These are phyloP conservation scores for Epizoanthus stellaris DNA, from an alignment of 92 coral and sea anemone genomes.

Conservation along the genomic window DNA sequence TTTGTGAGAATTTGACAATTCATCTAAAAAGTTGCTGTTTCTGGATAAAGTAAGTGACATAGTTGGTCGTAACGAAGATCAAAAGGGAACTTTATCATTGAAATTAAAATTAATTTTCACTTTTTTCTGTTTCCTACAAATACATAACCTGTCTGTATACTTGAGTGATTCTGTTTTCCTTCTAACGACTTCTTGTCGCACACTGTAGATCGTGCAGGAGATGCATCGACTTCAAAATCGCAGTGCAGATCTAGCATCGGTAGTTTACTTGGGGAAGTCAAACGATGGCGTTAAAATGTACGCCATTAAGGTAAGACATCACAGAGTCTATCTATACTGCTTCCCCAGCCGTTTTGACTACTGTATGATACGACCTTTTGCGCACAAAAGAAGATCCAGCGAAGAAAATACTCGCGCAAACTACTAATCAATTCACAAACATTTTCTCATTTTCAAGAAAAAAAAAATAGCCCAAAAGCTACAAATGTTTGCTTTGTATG, in stretches of 20 bases:
- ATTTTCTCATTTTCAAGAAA: too few relatives aligned
- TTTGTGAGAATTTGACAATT: too few relatives aligned
- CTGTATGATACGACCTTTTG: too few relatives aligned
- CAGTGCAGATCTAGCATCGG: constrained; percentile 52
- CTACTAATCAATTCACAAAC: too few relatives aligned
- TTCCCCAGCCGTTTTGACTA: not conserved
- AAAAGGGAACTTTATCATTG: not conserved
- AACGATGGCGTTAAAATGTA: constrained; percentile 78
- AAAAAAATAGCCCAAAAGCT: too few relatives aligned
- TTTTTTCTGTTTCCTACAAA: not conserved
- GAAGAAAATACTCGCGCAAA: too few relatives aligned
- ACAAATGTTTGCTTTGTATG: too few relatives aligned
- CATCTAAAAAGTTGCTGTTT: too few relatives aligned
- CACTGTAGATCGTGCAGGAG: constrained; percentile 72
- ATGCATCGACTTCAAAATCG: constrained; percentile 61
- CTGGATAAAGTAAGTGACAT: too few relatives aligned
- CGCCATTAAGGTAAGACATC: constrained; percentile 75
- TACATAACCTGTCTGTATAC: not conserved
- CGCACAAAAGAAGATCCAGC: too few relatives aligned
- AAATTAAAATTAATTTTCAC: not conserved
- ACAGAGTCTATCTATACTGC: not conserved
- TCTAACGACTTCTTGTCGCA: not conserved
- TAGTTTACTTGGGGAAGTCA: constrained; percentile 75
- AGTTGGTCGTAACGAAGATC: too few relatives aligned
- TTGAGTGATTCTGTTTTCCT: not conserved